Conservation (phyloP, 1,140 invertebrate genomes). For the Idris sp. region DNA sequence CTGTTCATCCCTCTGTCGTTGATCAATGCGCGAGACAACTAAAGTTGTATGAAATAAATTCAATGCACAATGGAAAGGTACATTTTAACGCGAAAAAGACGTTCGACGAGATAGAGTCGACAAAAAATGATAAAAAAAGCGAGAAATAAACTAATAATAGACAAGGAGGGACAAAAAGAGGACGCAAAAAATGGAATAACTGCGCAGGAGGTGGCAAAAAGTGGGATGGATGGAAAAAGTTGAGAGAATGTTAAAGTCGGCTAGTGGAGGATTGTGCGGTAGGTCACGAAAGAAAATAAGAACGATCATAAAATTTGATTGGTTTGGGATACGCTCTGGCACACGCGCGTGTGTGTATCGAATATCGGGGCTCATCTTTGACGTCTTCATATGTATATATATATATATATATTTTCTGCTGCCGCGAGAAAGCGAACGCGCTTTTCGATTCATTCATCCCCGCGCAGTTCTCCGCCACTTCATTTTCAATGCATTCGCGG, state of each 20-base stretch:
- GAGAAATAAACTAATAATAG: conserved; percentile 1
- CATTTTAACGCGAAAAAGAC: conserved; percentile 15
- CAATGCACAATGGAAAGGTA: conserved; percentile 31
- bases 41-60: conserved; percentile 50
- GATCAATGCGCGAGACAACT: conserved; percentile 35
- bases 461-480: conserved; percentile 61
- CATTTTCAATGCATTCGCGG: conserved; percentile 59
- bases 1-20: too few species aligned
- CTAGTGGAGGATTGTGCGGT: conserved; percentile 65
- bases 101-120: neutral
- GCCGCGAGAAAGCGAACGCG: conserved; percentile 57
- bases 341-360: conserved; percentile 58
- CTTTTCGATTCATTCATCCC: conserved; percentile 67
- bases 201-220: neutral
- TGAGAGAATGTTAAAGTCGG: conserved; percentile 41
- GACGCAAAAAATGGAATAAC: conserved; percentile 15
- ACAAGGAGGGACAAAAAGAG: neutral
- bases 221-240: conserved; percentile 48
- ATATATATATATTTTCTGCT: conserved; percentile 68
- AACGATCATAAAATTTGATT: conserved; percentile 77
- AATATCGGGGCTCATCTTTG: conserved; percentile 69
- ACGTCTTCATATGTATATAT: too few species aligned
- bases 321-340: conserved; percentile 62
- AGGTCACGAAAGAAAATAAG: conserved; percentile 64
- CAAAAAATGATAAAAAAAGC: conserved; percentile 4